phyloP scores from a whole-genome alignment of 2,888 invertebrate species.

The Noctua janthe region DNA sequence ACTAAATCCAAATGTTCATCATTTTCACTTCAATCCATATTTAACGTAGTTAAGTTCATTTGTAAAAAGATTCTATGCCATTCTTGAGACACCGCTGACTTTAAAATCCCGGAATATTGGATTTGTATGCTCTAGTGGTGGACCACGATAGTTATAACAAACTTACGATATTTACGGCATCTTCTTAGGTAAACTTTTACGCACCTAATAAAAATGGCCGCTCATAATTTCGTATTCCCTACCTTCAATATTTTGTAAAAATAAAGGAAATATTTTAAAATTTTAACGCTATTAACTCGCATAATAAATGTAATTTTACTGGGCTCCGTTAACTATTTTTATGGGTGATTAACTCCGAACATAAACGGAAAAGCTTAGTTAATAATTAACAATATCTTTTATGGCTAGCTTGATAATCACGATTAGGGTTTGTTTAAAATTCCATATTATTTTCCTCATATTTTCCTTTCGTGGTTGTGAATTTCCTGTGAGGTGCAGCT shows the following conservation, averaged over 20 bases:
- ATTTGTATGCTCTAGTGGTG: slow-evolving; percentile 14
- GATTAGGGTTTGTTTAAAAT: background rate
- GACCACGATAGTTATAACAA: slow-evolving; percentile 11
- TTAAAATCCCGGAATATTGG: slow-evolving; percentile 25
- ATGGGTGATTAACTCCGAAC: slow-evolving; percentile 10
- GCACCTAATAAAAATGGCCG: background rate
- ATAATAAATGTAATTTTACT: slow-evolving; percentile 21
- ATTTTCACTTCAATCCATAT: background rate
- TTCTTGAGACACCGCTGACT: background rate
- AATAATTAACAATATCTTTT: slow-evolving; percentile 35
- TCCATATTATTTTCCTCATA: no score
- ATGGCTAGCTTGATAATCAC: background rate
- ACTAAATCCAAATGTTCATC: background rate
- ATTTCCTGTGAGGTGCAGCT: background rate
- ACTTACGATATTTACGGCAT: slow-evolving; percentile 22
- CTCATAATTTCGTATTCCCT: background rate
- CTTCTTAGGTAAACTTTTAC: slow-evolving; percentile 22
- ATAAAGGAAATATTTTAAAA: background rate
- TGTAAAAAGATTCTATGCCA: background rate
- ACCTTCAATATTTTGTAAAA: slow-evolving; percentile 5
- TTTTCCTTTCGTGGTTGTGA: background rate
- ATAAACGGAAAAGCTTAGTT: slow-evolving; percentile 5
- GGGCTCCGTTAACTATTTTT: slow-evolving; percentile 17
- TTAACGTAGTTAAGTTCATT: no score
- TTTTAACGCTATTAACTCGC: slow-evolving; percentile 2